These are phyloP conservation scores for Galago senegalensis DNA, from an alignment of 2,797 vertebrate genomes.

Conservation along the genomic window DNA sequence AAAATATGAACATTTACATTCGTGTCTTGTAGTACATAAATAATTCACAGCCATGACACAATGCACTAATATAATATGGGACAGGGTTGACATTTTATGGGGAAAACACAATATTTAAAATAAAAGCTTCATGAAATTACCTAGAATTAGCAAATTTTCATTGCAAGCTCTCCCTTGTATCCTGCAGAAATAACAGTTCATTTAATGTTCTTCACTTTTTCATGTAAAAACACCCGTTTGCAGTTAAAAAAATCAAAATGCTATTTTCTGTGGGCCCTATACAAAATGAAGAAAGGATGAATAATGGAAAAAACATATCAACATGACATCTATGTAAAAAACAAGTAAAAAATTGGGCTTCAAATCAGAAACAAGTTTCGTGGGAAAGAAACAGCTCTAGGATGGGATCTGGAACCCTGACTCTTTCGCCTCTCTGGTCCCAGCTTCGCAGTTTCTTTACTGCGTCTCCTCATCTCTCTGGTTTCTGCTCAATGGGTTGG, in stretches of 20 bases:
- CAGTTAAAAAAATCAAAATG: neutral
- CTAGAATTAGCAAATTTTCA: neutral
- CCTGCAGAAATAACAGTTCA: neutral
- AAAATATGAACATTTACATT: conserved; percentile 16
- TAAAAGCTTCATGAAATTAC: neutral
- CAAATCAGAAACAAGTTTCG: neutral
- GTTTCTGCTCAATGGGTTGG: neutral
- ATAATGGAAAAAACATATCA: neutral
- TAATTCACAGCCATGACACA: conserved; percentile 19
- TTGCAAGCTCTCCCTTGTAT: neutral
- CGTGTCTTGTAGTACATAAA: neutral
- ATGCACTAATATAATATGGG: neutral
- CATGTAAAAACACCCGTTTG: neutral
- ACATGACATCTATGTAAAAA: neutral
- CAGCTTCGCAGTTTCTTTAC: neutral
- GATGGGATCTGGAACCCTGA: neutral
- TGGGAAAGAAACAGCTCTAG: neutral
- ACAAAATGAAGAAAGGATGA: neutral
- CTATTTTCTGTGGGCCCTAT: neutral
- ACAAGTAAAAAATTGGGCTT: neutral
- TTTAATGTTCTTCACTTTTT: neutral
- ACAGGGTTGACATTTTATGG: neutral
- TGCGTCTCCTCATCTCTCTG: neutral
- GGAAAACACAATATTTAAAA: neutral
- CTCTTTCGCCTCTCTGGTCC: neutral